Conservation (phyloP, 2,113 vertebrate species). For the Helogale parvula region DNA sequence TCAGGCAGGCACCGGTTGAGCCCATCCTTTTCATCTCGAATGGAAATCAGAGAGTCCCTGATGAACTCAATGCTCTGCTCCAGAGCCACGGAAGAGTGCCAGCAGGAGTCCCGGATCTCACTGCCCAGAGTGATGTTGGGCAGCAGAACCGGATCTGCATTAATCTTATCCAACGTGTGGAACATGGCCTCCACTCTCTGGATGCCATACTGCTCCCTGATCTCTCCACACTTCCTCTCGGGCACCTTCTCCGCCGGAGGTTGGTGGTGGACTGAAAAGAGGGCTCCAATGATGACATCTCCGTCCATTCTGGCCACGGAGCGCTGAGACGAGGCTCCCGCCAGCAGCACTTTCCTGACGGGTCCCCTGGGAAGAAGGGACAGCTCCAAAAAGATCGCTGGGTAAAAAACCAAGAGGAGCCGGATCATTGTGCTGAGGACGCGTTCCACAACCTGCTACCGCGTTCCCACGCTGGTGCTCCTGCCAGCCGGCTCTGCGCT, state of each 20-base stretch:
- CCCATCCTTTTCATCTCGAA: conserved; percentile 95
- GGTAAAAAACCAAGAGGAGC: conserved; percentile 86
- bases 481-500: conserved; percentile 69
- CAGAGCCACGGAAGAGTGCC: conserved; percentile 98
- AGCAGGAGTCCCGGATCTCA: conserved; percentile 98
- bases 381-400: conserved; percentile 86
- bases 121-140: conserved; percentile 98
- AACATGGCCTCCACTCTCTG: conserved; percentile 99
- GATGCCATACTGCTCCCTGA: conserved; percentile 98
- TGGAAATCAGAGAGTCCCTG: conserved; percentile 98
- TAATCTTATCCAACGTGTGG: conserved; percentile 98
- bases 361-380: conserved; percentile 84
- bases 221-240: conserved; percentile 97
- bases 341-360: conserved; percentile 85
- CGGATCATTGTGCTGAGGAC: conserved; percentile 91
- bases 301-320: conserved; percentile 98
- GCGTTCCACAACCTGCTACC: conserved; percentile 83
- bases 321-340: conserved; percentile 89
- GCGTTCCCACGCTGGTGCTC: conserved; percentile 68
- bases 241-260: conserved; percentile 97
- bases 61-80: conserved; percentile 99
- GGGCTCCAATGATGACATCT: conserved; percentile 98
- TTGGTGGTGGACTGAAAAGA: conserved; percentile 99
- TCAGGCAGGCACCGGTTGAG: conserved; percentile 94
- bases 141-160: conserved; percentile 93